Base-by-base conservation (phyloP, 2,797 vertebrate species). In the Cyclopterus lumpus region DNA sequence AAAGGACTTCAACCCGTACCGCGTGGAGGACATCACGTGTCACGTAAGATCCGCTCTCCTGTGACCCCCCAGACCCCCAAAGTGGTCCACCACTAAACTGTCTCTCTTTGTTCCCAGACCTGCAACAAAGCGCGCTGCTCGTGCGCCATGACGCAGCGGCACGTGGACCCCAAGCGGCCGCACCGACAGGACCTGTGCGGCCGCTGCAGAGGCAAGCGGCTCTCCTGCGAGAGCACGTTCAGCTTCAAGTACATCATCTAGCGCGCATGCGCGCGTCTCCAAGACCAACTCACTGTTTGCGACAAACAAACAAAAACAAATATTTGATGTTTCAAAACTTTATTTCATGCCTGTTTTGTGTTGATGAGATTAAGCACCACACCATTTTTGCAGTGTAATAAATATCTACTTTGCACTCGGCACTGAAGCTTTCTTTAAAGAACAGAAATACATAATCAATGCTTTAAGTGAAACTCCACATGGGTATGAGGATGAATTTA, bases 161-260 rank as follows among this genome's bases (percentile, higher is more conserved):
- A 99, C 1, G 97, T 99, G 48, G 97, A 99, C 73, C 98, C 97
- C 60, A 98, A 98, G 80, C 93, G 97, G 73, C 98, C 98, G 4
- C 98, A 99, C 88, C 95, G 98, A 67, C 98, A 99, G 89, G 98
- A 99, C 69, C 86, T 99, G 87, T 99, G 98, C 0, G 97, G 98
- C 80, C 93, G 98, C 42, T 99, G 98, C 95, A 99, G 97, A 91
- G 98, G 97, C 90, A 99, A 99, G 64, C 94, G 97, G 14, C 96
- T 99, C 24, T 99, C 98, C 74, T 99, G 98, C 2, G 98, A 99
- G 66, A 99, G 97, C 94, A 99, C 97, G 0, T 99, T 99, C 95
- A 99, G 98, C 86, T 99, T 99, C 95, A 99, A 99, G 69, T 99
- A 99, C 75, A 98, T 99, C 58, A 98, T 99, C 86, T 99, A 22